Evolutionary conservation across 2,888 invertebrate genomes (phyloP).

Genomic region (Furcula furcula): DNA sequence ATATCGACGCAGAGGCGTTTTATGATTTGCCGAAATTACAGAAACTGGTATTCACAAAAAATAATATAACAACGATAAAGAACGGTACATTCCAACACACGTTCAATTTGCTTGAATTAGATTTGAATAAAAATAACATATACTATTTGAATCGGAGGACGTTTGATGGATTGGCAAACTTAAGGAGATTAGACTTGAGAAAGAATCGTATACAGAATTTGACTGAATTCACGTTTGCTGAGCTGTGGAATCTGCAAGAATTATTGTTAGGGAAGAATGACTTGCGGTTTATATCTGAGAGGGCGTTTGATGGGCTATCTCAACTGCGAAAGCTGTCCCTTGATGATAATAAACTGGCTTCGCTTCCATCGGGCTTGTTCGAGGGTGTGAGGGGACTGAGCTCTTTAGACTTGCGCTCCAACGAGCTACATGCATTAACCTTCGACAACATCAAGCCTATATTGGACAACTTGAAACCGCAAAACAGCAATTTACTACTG

Average conservation of each 20-base stretch:
- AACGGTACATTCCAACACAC: conserved; percentile 91
- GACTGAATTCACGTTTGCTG: conserved; percentile 90
- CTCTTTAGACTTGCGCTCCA: conserved; percentile 89
- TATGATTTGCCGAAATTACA: conserved; percentile 86
- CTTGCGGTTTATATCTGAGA: conserved; percentile 87
- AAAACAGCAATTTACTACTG: conserved; percentile 87
- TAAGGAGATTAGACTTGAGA: conserved; percentile 88
- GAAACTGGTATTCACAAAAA: conserved; percentile 91
- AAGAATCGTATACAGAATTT: conserved; percentile 89
- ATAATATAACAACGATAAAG: conserved; percentile 91
- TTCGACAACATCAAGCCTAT: conserved; percentile 89
- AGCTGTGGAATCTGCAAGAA: conserved; percentile 87
- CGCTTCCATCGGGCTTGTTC: conserved; percentile 86
- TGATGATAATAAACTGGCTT: conserved; percentile 88
- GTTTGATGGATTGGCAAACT: conserved; percentile 88
- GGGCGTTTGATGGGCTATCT: conserved; percentile 89
- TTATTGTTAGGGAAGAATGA: conserved; percentile 86
- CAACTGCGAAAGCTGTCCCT: conserved; percentile 87
- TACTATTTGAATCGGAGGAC: conserved; percentile 88
- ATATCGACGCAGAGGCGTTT: conserved; percentile 88
- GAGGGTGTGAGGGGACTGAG: conserved; percentile 87
- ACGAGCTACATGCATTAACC: conserved; percentile 88
- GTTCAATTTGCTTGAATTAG: conserved; percentile 88
- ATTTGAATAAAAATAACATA: conserved; percentile 90
- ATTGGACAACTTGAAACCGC: conserved; percentile 88